These are phyloP conservation scores for Arizona elegans DNA, from an alignment of 2,113 vertebrate species.

Conservation along the genomic window DNA sequence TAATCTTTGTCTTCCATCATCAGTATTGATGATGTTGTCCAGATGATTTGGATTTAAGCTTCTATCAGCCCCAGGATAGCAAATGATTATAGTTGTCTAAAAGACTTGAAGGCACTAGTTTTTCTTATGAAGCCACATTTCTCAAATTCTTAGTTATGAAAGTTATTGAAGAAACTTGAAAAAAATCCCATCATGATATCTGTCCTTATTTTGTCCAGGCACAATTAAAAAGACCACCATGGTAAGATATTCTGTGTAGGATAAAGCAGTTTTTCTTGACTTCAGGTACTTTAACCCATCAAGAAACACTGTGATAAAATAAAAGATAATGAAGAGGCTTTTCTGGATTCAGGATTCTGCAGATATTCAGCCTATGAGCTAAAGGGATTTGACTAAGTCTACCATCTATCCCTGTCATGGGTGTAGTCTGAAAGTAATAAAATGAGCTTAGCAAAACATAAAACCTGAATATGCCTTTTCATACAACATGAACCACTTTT, in stretches of 20 bases:
- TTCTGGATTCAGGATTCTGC: background rate
- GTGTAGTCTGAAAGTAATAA: background rate
- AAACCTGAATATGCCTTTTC: background rate
- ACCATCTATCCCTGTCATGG: background rate
- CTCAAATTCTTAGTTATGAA: background rate
- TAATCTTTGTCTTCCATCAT: background rate
- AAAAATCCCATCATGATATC: background rate
- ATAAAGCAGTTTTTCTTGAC: no score
- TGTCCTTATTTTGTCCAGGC: background rate
- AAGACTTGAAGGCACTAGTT: background rate
- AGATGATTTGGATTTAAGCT: background rate
- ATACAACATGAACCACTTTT: background rate
- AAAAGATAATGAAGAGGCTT: background rate
- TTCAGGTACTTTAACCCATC: no score
- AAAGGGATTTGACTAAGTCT: background rate
- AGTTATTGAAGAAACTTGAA: background rate
- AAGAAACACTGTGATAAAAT: background rate
- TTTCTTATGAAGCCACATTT: background rate
- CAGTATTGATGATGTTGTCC: background rate
- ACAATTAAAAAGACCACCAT: background rate
- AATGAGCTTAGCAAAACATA: background rate
- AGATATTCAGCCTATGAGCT: background rate
- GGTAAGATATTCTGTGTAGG: background rate
- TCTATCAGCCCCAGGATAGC: background rate
- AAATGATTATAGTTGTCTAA: background rate